phyloP scores from a whole-genome alignment of 2,888 invertebrate species.

The Automeris io region DNA sequence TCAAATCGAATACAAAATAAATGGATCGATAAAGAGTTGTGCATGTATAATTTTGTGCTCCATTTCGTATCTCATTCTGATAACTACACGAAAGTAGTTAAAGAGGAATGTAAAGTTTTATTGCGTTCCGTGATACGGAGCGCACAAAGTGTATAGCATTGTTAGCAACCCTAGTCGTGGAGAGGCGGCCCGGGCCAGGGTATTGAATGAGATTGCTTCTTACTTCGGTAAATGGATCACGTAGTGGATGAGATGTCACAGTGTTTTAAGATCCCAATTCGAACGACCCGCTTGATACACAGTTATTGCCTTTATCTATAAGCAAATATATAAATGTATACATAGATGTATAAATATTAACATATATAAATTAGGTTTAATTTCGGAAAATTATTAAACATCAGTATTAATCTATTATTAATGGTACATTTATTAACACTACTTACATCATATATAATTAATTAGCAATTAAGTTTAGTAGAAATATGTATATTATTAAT shows the following conservation, averaged over 20 bases:
- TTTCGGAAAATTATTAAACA: not conserved
- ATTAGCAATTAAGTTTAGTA: too few species aligned
- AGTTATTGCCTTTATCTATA: slow-evolving; percentile 33
- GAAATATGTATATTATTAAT: not conserved
- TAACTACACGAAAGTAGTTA: slow-evolving; percentile 68
- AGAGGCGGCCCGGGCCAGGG: slow-evolving; percentile 35
- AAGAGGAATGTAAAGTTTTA: slow-evolving; percentile 72
- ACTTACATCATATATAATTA: too few species aligned
- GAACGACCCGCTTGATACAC: slow-evolving; percentile 51
- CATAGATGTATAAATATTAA: not conserved
- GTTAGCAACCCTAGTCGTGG: slow-evolving; percentile 56
- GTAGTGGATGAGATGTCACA: slow-evolving; percentile 79
- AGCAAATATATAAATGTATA: not conserved
- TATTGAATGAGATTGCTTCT: slow-evolving; percentile 79
- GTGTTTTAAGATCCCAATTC: slow-evolving; percentile 77
- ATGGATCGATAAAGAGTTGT: slow-evolving; percentile 27
- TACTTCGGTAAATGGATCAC: slow-evolving; percentile 79
- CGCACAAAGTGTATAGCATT: slow-evolving; percentile 65
- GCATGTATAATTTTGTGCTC: slow-evolving; percentile 38
- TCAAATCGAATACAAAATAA: slow-evolving; percentile 1
- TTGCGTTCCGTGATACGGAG: slow-evolving; percentile 61
- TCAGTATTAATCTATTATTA: not conserved
- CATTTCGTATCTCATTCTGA: slow-evolving; percentile 59
- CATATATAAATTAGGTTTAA: not conserved
- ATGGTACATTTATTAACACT: not conserved